These are phyloP conservation scores for Drosophila miranda DNA, from an alignment of 1,140 invertebrate genomes.

Conservation along the genomic window DNA sequence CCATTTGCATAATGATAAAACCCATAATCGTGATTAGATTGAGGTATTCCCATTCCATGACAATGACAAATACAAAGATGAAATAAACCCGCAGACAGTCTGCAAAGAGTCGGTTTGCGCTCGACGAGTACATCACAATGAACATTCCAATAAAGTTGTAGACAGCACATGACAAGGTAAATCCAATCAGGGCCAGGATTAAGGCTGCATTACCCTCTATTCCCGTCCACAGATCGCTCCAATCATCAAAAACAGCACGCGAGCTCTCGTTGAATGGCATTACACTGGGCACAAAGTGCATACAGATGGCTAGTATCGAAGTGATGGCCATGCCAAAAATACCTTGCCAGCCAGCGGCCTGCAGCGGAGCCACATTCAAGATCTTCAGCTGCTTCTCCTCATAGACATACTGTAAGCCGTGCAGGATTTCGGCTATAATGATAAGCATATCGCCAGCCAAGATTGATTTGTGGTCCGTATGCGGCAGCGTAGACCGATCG, in stretches of 20 bases:
- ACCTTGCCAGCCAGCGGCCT: conserved; percentile 96
- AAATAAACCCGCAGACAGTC: conserved; percentile 95
- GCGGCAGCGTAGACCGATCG: conserved; percentile 72
- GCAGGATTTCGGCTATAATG: conserved; percentile 94
- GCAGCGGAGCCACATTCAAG: conserved; percentile 89
- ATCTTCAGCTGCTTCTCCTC: conserved; percentile 95
- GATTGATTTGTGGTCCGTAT: conserved; percentile 87
- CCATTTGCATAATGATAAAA: conserved; percentile 88
- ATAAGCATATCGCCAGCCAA: conserved; percentile 96
- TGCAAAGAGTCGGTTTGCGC: conserved; percentile 95
- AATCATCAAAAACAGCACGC: conserved; percentile 92
- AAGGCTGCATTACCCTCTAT: conserved; percentile 84
- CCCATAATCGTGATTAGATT: conserved; percentile 91
- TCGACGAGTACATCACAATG: conserved; percentile 96
- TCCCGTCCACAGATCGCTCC: conserved; percentile 92
- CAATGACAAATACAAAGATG: conserved; percentile 92
- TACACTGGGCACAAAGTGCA: conserved; percentile 91
- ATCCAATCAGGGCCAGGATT: conserved; percentile 85
- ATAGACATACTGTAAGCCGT: conserved; percentile 95
- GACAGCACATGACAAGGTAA: conserved; percentile 96
- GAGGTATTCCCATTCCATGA: conserved; percentile 90
- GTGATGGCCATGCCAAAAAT: conserved; percentile 93
- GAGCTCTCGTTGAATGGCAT: conserved; percentile 91
- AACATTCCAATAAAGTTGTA: conserved; percentile 98
- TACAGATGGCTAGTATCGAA: conserved; percentile 89